A percentile compares a stretch with the other conserved stretches of the same genome.
phyloP scores from a whole-genome alignment of 2,113 vertebrate species.

The Eptesicus fuscus region DNA sequence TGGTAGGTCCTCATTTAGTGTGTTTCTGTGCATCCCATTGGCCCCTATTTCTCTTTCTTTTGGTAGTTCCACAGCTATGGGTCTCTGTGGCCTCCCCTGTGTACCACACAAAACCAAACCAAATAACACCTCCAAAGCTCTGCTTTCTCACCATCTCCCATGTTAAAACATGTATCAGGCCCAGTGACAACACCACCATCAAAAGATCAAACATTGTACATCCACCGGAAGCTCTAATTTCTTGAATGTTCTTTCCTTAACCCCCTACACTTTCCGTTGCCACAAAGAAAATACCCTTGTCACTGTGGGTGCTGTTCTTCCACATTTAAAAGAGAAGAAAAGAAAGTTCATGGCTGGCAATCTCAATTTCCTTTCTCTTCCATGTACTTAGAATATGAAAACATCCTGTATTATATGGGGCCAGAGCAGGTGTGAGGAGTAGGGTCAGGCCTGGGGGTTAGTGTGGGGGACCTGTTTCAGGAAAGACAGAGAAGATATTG shows the following conservation, averaged over 20 bases:
- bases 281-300: slow-evolving; percentile 43
- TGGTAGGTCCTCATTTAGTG: not conserved
- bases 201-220: slow-evolving; percentile 45
- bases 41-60: not conserved
- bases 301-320: not conserved
- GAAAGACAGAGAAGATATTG: not conserved
- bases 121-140: not conserved
- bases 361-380: slow-evolving; percentile 49
- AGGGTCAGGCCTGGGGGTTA: slow-evolving; percentile 27
- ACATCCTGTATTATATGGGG: slow-evolving; percentile 52
- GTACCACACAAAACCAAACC: not conserved
- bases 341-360: slow-evolving; percentile 51
- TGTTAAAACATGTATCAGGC: slow-evolving; percentile 20
- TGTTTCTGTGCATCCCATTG: not conserved
- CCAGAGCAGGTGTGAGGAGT: slow-evolving; percentile 63
- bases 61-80: not conserved
- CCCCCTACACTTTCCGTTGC: not conserved
- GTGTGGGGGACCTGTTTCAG: not conserved
- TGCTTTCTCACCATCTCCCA: slow-evolving; percentile 28
- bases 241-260: slow-evolving; percentile 23
- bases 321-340: slow-evolving; percentile 24
- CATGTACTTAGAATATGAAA: slow-evolving; percentile 52
- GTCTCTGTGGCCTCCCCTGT: not conserved
- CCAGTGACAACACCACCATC: slow-evolving; percentile 3
- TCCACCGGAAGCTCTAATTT: slow-evolving; percentile 10